phyloP scores from a whole-genome alignment of 2,797 vertebrate genomes.

The Labeo calbasu region DNA sequence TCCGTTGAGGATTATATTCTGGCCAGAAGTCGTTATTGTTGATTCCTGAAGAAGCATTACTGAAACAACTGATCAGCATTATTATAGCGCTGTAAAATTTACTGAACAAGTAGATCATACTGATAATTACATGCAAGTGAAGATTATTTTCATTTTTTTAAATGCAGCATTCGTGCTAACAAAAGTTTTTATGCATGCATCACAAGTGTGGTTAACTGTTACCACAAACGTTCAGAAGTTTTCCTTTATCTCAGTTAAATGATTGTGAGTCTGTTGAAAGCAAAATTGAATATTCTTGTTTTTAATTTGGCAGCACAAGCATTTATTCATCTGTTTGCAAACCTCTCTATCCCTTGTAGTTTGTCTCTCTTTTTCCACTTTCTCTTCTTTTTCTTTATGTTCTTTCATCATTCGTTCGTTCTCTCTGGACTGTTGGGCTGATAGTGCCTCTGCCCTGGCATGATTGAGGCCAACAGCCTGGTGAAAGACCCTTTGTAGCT shows the following conservation, averaged over 20 bases:
- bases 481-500: conserved; percentile 87
- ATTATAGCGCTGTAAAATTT: conserved; percentile 13
- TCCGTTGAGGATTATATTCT: not conserved
- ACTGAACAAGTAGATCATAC: not conserved
- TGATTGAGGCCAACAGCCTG: conserved; percentile 75
- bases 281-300: conserved; percentile 10
- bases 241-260: not conserved
- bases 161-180: conserved; percentile 3
- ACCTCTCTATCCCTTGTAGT: conserved; percentile 79
- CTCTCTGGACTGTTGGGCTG: conserved; percentile 74
- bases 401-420: conserved; percentile 64
- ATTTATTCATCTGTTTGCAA: conserved; percentile 69
- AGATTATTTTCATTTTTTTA: not conserved
- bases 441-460: conserved; percentile 78
- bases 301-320: conserved; percentile 8
- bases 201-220: conserved; percentile 20
- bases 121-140: not conserved
- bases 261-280: not conserved
- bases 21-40: not conserved
- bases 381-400: conserved; percentile 63
- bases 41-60: conserved; percentile 26
- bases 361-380: conserved; percentile 64
- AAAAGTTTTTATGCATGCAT: conserved; percentile 15
- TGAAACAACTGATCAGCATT: conserved; percentile 15
- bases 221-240: not conserved